Evolutionary conservation across 2,113 vertebrate species (phyloP), one percentile per base, ranked within the genome.

Genomic region (Oplegnathus fasciatus): DNA sequence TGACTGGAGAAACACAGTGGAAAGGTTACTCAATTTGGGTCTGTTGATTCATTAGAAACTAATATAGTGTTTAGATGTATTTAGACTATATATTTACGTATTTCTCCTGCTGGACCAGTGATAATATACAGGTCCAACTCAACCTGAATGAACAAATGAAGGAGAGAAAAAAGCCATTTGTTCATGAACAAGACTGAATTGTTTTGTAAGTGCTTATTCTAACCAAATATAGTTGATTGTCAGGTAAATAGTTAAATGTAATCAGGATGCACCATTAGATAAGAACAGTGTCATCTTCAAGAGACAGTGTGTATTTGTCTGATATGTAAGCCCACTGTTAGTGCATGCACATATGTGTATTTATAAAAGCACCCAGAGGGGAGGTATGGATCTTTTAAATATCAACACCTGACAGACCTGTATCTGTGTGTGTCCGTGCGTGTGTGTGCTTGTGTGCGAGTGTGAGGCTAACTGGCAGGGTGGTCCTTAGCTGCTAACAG

Each of bases 401-500:
- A 90, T 90, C 32, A 79, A 89, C 92, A 95, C 89, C 88, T 89
- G 89, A 93, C 80, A 81, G 71, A 69, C 65, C 9, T 78, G 64
- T 72, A 72, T 50, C 28, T 60, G 26, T 75, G 71, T 65, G 22
- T 55, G 50, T n/a, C n/a, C n/a, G n/a, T 64, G 32, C 30, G 61
- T 37, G 64, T 37, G 46, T 18, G 26, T 40, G 72, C 61, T 55
- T 69, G 64, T 60, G 32, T 18, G 69, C 69, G 81, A 28, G 73
- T 67, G 46, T 76, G 67, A 20, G 58, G 75, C 54, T 42, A 46
- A 78, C 91, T 89, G 90, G 84, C 92, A 91, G 94, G 94, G 94
- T 95, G 95, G 94, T 95, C 95, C 84, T 71, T 79, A 72, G 85
- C 82, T 75, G 57, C 89, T 75, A 91, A 88, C 91, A 89, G 90